A percentile compares a stretch with the other conserved stretches of the same genome.
Evolutionary conservation across 2,113 vertebrate genomes (phyloP).

Genomic region (Chloropsis hardwickii): DNA sequence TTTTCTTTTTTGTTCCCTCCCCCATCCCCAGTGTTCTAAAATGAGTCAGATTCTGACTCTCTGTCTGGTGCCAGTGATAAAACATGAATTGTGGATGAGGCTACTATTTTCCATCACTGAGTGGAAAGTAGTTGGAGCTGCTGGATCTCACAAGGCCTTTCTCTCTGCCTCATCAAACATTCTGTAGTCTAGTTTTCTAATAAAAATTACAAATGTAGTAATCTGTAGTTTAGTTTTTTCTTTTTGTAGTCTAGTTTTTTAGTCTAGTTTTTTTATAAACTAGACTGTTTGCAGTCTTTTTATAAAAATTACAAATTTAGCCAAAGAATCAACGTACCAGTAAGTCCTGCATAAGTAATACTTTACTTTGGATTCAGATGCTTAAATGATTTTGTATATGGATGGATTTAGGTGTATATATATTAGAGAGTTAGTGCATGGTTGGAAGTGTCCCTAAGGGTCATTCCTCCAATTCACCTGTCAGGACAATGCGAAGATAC

Average conservation of each 20-base stretch:
- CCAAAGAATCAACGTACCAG: neutral
- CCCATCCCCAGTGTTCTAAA: neutral
- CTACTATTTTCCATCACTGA: slow-evolving; percentile 11
- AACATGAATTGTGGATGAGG: neutral
- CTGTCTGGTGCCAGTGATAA: slow-evolving; percentile 17
- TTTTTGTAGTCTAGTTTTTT: neutral
- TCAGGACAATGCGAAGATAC: neutral
- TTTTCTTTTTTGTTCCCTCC: neutral
- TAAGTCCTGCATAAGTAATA: neutral
- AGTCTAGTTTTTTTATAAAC: too few species aligned
- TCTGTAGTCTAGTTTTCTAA: neutral
- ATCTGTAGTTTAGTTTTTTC: neutral
- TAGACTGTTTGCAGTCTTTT: neutral
- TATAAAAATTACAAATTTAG: neutral
- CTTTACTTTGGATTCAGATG: neutral
- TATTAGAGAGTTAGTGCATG: neutral
- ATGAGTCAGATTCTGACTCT: slow-evolving; percentile 9
- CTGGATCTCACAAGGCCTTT: neutral
- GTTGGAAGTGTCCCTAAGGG: neutral
- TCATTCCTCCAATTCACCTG: neutral
- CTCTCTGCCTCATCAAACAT: neutral
- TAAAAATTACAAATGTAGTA: neutral
- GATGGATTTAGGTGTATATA: neutral
- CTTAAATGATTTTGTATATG: neutral
- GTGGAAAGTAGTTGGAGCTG: neutral